Evolutionary conservation across 2,888 invertebrate genomes (phyloP), one percentile per base, ranked within the genome.

Genomic region (Ecliptopera silaceata): DNA sequence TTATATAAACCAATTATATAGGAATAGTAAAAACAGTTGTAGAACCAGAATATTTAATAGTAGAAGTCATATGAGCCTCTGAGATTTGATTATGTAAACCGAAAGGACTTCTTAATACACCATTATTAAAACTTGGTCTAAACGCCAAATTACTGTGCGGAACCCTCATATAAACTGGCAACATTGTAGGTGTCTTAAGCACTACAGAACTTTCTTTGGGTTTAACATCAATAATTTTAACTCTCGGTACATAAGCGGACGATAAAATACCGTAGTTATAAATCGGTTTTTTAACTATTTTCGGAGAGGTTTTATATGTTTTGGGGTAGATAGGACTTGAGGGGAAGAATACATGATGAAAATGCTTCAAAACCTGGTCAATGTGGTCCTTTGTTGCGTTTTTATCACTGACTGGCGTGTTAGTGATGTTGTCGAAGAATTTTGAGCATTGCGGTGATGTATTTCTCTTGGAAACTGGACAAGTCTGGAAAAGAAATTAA

Each of bases 401-500:
- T 12, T 59, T 69, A 2, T 65, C 58, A 29, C 64, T 59, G 0
- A 65, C 46, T 1, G 80, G 77, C 0, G 75, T 65, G 26, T 71
- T 72, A 0, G 68, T 68, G 26, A 86, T 74, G 3, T 79, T 72
- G 1, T 58, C 46, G 58, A 86, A 84, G 20, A 86, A 63, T 44
- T 70, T 70, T 20, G 63, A 65, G 69, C 89, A 90, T 59, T 82
- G 72, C 0, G 56, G 56, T 1, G 78, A 72, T 34, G 66, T 62
- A 43, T 70, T 77, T 4, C 85, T 69, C 53, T 77, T 83, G 2
- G 82, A 72, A 1, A 69, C 18, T 1, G 89, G 88, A 26, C 87
- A 88, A 0, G 84, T 86, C 89, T 89, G 84, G 10, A 77, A 79
- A 50, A 63, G 51, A 29, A 31, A 29, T n/a, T n/a, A n/a, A n/a